phyloP scores from a whole-genome alignment of 1,140 invertebrate genomes.

The Octopus sinensis region DNA sequence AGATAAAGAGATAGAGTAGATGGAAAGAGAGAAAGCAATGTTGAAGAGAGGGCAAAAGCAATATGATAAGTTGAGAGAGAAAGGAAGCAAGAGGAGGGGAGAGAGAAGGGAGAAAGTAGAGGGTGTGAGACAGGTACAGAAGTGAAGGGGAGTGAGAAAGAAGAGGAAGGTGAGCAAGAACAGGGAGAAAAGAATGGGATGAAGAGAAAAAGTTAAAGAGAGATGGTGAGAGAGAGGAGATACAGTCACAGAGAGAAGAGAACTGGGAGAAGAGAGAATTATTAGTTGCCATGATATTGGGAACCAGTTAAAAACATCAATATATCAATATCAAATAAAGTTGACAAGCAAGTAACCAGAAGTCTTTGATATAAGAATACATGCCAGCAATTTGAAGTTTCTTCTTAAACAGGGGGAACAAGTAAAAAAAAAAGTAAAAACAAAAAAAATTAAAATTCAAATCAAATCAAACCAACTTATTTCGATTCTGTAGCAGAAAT shows the following conservation, averaged over 20 bases:
- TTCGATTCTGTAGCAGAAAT: too few species aligned
- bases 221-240: background rate
- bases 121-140: background rate
- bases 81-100: background rate
- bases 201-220: background rate
- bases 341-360: too few species aligned
- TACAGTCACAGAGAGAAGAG: background rate
- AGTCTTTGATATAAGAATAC: too few species aligned
- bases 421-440: too few species aligned
- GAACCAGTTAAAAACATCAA: too few species aligned
- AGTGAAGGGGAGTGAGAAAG: background rate
- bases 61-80: background rate
- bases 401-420: too few species aligned
- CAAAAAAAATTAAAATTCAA: too few species aligned
- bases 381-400: too few species aligned
- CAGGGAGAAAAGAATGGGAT: background rate
- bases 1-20: background rate
- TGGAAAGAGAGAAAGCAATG: background rate
- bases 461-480: too few species aligned
- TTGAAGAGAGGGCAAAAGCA: background rate
- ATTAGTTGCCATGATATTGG: too few species aligned
- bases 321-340: too few species aligned
- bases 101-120: background rate
- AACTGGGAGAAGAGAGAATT: background rate
- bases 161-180: background rate